Evolutionary conservation across 2,113 vertebrate genomes (phyloP).

Genomic region (Silurus meridionalis): DNA sequence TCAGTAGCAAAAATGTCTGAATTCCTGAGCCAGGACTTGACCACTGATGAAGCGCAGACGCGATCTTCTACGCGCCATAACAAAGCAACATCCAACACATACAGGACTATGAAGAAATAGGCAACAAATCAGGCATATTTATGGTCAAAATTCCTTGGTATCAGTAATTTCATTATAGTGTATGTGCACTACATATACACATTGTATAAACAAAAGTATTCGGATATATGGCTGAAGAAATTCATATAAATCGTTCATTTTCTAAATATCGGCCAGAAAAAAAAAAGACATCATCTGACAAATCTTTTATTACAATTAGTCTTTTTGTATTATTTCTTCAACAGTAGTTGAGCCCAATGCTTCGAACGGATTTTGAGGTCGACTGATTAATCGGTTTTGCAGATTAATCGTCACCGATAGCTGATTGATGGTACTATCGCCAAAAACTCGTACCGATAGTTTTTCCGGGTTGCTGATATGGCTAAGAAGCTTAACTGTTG

Average conservation of each 20-base stretch:
- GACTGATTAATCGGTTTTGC: no score
- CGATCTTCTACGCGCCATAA: not conserved
- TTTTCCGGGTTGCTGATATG: no score
- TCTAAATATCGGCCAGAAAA: no score
- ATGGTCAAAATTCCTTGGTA: not conserved
- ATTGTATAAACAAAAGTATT: no score
- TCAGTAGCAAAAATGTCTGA: not conserved
- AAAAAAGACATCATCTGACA: no score
- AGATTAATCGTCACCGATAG: no score
- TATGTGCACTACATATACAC: no score
- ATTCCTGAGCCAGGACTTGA: not conserved
- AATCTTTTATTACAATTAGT: not conserved
- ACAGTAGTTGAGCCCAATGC: not conserved
- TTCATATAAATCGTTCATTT: no score
- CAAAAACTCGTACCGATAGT: no score
- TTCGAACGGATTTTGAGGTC: not conserved
- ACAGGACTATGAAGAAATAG: not conserved
- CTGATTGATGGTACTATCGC: no score
- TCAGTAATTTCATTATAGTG: not conserved
- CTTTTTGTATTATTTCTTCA: not conserved
- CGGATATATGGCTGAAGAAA: no score
- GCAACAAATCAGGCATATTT: not conserved
- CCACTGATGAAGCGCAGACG: not conserved
- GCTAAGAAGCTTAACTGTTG: no score
- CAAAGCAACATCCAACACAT: not conserved